phyloP scores from a whole-genome alignment of 2,888 invertebrate species.

The Harpalus rubripes region DNA sequence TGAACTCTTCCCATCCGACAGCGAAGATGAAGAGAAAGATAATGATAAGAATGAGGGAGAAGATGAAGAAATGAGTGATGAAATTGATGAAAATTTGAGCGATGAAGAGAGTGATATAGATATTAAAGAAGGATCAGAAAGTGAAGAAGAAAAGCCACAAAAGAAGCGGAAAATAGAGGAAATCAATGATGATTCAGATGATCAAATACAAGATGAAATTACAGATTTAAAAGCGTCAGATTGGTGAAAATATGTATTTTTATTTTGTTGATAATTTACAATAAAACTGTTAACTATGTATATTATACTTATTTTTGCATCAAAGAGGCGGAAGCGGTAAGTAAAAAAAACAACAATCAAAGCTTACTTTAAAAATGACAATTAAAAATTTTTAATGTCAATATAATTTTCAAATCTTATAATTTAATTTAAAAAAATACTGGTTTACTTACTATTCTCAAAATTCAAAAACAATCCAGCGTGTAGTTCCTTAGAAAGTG shows the following conservation, averaged over 20 bases:
- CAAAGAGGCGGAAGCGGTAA: no score
- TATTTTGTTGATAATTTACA: slow-evolving; percentile 55
- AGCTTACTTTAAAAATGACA: no score
- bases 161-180: slow-evolving; percentile 14
- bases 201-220: slow-evolving; percentile 79
- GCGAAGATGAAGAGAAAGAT: slow-evolving; percentile 81
- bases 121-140: slow-evolving; percentile 52
- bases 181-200: slow-evolving; percentile 70
- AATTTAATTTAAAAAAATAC: no score
- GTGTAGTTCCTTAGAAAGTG: no score
- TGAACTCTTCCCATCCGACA: slow-evolving; percentile 86
- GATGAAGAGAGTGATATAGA: slow-evolving; percentile 73
- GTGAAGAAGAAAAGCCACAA: slow-evolving; percentile 74
- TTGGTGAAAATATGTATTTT: slow-evolving; percentile 79
- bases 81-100: slow-evolving; percentile 75
- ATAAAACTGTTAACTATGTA: no score
- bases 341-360: no score
- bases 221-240: no score
- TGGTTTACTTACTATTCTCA: no score
- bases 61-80: slow-evolving; percentile 71
- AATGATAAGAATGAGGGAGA: slow-evolving; percentile 73
- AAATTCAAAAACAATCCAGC: no score
- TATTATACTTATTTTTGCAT: no score
- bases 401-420: no score
- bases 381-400: no score